Conservation (phyloP, 2,797 vertebrate genomes). For the Sciurus vulgaris region DNA sequence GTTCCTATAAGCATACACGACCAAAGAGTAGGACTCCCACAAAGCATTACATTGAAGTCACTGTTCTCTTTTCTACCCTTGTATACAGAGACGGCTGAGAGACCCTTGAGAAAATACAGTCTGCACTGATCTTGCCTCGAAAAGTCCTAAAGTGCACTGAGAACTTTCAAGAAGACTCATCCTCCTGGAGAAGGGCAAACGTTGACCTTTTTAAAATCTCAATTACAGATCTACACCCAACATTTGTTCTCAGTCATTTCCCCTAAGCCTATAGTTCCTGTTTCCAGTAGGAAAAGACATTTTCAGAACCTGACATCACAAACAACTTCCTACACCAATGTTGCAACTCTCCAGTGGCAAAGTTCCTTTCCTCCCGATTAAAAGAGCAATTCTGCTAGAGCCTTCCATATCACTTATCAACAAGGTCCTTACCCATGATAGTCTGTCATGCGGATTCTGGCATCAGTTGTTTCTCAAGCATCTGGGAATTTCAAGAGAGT, state of each 20-base stretch:
- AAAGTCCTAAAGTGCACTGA: neutral
- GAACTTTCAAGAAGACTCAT: neutral
- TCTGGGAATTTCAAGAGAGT: neutral
- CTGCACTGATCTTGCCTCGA: neutral
- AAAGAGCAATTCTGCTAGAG: neutral
- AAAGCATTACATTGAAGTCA: neutral
- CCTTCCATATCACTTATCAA: neutral
- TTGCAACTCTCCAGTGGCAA: neutral
- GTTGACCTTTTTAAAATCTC: neutral
- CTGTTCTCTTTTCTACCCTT: neutral
- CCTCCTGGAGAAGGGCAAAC: neutral
- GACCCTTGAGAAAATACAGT: neutral
- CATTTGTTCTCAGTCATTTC: neutral
- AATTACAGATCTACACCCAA: neutral
- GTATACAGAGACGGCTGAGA: neutral
- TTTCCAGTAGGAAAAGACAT: conserved; percentile 2
- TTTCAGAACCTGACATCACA: neutral
- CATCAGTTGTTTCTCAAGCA: neutral
- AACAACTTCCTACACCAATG: neutral
- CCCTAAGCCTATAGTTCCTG: neutral
- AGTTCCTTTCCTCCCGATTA: neutral
- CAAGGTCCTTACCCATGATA: neutral
- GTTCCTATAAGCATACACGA: neutral
- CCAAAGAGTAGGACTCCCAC: neutral
- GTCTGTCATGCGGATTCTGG: neutral